Evolutionary conservation across 2,797 vertebrate species (phyloP).

Genomic region (Hippoglossus hippoglossus): DNA sequence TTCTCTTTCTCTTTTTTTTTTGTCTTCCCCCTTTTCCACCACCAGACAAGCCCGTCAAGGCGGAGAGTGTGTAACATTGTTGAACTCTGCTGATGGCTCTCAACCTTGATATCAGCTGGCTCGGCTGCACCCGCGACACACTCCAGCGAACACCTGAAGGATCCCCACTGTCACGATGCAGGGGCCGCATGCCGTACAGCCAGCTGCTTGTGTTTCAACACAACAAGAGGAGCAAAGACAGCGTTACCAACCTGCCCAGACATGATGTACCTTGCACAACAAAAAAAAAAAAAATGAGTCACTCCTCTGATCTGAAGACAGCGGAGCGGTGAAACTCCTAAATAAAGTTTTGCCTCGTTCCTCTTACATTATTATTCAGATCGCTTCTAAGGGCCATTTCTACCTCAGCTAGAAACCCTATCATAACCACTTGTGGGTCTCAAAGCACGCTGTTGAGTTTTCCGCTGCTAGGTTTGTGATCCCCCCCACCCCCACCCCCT

Average conservation of each 20-base stretch:
- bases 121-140: slow-evolving; percentile 48
- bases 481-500: slow-evolving; percentile 33
- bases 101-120: slow-evolving; percentile 71
- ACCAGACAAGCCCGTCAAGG: slow-evolving; percentile 40
- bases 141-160: slow-evolving; percentile 73
- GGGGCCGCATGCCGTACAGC: slow-evolving; percentile 44
- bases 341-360: slow-evolving; percentile 35
- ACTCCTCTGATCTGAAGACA: slow-evolving; percentile 45
- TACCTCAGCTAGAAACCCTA: slow-evolving; percentile 23
- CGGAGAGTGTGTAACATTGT: slow-evolving; percentile 64
- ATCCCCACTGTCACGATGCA: slow-evolving; percentile 61
- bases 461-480: slow-evolving; percentile 40
- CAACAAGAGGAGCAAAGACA: slow-evolving; percentile 49
- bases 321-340: slow-evolving; percentile 24
- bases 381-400: slow-evolving; percentile 36
- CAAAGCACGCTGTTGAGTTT: slow-evolving; percentile 27
- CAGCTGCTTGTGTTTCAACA: slow-evolving; percentile 71
- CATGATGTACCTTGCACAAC: slow-evolving; percentile 70
- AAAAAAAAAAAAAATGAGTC: slow-evolving; percentile 52
- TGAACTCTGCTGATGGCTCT: slow-evolving; percentile 67
- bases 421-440: slow-evolving; percentile 13
- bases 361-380: slow-evolving; percentile 42
- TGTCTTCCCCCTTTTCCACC: background rate
- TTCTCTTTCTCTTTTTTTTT: slow-evolving; percentile 13
- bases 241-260: slow-evolving; percentile 60